Percentiles rank a stretch among this genome's conserved stretches.
phyloP scores from a whole-genome alignment of 2,797 vertebrate species.

The Pachyuromys duprasi region DNA sequence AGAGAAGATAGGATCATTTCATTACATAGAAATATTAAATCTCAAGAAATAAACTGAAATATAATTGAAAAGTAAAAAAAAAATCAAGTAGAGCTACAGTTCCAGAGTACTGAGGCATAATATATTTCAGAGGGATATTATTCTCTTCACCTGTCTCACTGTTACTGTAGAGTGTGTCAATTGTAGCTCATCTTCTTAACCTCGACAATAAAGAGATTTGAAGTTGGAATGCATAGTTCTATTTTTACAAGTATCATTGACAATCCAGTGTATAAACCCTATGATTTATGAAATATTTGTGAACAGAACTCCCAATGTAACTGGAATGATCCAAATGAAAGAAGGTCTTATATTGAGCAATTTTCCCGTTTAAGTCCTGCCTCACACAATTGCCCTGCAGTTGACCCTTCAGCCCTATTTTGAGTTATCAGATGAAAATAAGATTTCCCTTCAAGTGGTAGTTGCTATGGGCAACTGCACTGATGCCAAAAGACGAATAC shows the following conservation, averaged over 20 bases:
- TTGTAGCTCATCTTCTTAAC: neutral
- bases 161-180: slow-evolving; percentile 15
- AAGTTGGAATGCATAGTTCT: slow-evolving; percentile 30
- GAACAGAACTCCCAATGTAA: slow-evolving; percentile 54
- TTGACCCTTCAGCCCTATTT: slow-evolving; percentile 86
- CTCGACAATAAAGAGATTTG: slow-evolving; percentile 58
- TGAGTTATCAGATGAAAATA: slow-evolving; percentile 87
- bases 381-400: slow-evolving; percentile 79
- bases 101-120: slow-evolving; percentile 16
- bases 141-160: slow-evolving; percentile 32
- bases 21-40: neutral
- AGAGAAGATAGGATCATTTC: neutral
- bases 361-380: slow-evolving; percentile 81
- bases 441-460: slow-evolving; percentile 86
- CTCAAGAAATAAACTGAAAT: neutral
- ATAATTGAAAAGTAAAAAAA: neutral
- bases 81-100: slow-evolving; percentile 24
- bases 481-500: slow-evolving; percentile 88
- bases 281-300: slow-evolving; percentile 68
- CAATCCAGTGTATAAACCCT: neutral
- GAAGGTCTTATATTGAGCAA: slow-evolving; percentile 71
- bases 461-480: slow-evolving; percentile 88
- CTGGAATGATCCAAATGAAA: slow-evolving; percentile 79
- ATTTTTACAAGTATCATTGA: slow-evolving; percentile 64
- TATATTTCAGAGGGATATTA: slow-evolving; percentile 37